Base-by-base conservation (phyloP, 2,888 invertebrate genomes). In the Megalurothrips usitatus region DNA sequence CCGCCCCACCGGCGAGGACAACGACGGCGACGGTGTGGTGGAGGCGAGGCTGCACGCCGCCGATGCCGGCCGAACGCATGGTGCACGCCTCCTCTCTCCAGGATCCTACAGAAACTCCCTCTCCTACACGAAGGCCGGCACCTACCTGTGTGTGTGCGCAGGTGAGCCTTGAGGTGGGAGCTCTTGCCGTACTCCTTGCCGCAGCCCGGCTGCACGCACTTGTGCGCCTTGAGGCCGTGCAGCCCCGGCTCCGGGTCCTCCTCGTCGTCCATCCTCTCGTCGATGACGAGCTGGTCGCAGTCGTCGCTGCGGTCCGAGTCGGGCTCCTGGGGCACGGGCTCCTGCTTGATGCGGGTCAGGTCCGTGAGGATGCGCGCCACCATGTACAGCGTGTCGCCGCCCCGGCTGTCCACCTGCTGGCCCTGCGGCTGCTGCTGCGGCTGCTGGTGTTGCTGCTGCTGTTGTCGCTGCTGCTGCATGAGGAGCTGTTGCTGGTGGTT, bases 121-220 rank as follows among this genome's bases (percentile, higher is more conserved):
- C 34, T 43, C 34, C 34, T 43, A 43, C 34, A 43, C 6, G 34
- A 43, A 4, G 34, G 34, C 34, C 34, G 34, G 34, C 34, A 79
- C 87, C 86, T 85, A 91, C 91, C 91, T 88, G 92, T 92, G 85
- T 92, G 92, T 47, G 91, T 91, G 84, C 92, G 86, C 47, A 91
- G 88, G 86, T 92, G 92, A 19, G 92, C 91, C 85, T 91, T 92
- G 78, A 92, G 87, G 86, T 92, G 92, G 26, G 91, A 91, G 85
- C 91, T 91, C 86, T 92, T 92, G 78, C 91, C 91, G 86, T 92
- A 92, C 79, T 90, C 89, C 86, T 91, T 91, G 85, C 89, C 89
- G 86, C 92, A 92, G 52, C 89, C 90, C 80, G 89, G 88, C 84
- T 90, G 91, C 78, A 87, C 87, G 86, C 91, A 92, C 86, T 88